These are phyloP conservation scores for Chionomys nivalis DNA, from an alignment of 2,113 vertebrate species.

Conservation along the genomic window DNA sequence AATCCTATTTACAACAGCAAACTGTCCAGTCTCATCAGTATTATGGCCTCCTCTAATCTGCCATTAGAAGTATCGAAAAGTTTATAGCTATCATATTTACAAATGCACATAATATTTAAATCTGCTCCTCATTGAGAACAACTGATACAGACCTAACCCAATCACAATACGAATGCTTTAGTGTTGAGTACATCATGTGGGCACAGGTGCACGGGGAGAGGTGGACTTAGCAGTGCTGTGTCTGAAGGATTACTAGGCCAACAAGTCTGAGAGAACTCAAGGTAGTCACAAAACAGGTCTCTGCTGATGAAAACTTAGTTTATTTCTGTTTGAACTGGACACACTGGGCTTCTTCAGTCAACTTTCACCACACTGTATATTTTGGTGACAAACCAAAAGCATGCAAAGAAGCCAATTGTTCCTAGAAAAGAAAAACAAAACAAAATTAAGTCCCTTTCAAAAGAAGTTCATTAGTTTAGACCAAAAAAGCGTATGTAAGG, in stretches of 20 bases:
- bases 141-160: conserved; percentile 84
- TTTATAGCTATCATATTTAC: conserved; percentile 88
- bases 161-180: conserved; percentile 87
- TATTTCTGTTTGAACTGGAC: conserved; percentile 83
- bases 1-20: conserved; percentile 89
- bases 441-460: conserved; percentile 36
- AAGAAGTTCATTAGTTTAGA: conserved; percentile 16
- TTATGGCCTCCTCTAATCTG: conserved; percentile 81
- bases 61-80: conserved; percentile 81
- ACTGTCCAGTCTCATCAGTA: conserved; percentile 84
- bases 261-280: conserved; percentile 86
- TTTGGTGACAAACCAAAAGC: conserved; percentile 99
- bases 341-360: conserved; percentile 88
- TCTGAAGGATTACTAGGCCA: conserved; percentile 84
- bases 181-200: conserved; percentile 79
- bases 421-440: conserved; percentile 84
- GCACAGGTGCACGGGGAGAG: conserved; percentile 66
- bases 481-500: not conserved
- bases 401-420: conserved; percentile 99
- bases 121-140: conserved; percentile 82
- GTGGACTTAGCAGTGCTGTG: conserved; percentile 76
- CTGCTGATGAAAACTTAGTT: conserved; percentile 83
- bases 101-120: conserved; percentile 88
- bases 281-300: conserved; percentile 82
- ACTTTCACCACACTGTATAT: conserved; percentile 99